phyloP scores from a whole-genome alignment of 1,140 invertebrate species.

The Drosophila sulfurigaster region DNA sequence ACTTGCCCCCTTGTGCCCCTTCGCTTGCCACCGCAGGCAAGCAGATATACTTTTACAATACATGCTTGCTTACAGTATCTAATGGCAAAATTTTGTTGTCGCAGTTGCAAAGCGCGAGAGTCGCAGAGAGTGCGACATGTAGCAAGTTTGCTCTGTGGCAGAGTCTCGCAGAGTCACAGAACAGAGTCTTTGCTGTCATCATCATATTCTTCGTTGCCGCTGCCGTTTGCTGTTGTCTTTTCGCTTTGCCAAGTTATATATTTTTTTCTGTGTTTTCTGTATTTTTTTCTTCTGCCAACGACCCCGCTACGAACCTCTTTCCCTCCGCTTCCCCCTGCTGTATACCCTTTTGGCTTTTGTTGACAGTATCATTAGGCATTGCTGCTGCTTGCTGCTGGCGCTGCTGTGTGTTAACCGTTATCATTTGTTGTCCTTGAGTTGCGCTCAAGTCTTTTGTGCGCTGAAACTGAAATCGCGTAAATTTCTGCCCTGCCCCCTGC shows the following conservation, averaged over 20 bases:
- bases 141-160: conserved; percentile 11
- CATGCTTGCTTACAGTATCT: conserved; percentile 69
- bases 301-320: not conserved
- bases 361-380: conserved; percentile 80
- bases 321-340: not conserved
- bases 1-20: not conserved
- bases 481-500: conserved; percentile 37
- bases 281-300: conserved; percentile 11
- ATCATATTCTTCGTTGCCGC: conserved; percentile 61
- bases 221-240: conserved; percentile 24
- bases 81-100: conserved; percentile 75
- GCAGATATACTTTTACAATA: conserved; percentile 57
- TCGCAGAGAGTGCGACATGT: conserved; percentile 1
- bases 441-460: conserved; percentile 53
- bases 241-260: conserved; percentile 20
- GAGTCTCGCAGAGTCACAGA: conserved; percentile 30
- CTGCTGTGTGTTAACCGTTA: conserved; percentile 69
- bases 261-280: not conserved
- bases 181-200: conserved; percentile 71
- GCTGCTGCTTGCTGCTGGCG: conserved; percentile 41
- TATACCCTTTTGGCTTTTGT: conserved; percentile 50
- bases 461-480: conserved; percentile 64
- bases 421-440: conserved; percentile 82
- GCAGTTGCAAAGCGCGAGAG: conserved; percentile 39
- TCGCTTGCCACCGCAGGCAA: conserved; percentile 22